phyloP scores from a whole-genome alignment of 2,888 invertebrate species.

The Drosophila paramelanica region DNA sequence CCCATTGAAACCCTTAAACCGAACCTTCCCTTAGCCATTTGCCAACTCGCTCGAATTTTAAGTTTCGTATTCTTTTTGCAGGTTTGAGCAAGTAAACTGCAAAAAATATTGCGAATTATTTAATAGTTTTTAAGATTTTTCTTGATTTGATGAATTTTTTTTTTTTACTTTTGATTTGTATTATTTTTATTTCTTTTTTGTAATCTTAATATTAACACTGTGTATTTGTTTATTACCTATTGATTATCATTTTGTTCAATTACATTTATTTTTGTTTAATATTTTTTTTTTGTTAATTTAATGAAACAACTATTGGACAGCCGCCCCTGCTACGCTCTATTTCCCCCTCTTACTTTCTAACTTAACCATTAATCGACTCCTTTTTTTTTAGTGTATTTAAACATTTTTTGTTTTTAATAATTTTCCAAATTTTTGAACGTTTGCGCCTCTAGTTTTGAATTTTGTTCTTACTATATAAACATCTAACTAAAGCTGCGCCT shows the following conservation, averaged over 20 bases:
- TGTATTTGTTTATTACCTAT: constrained; percentile 46
- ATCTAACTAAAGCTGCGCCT: constrained; percentile 61
- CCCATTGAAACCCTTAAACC: background rate
- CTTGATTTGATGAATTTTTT: constrained; percentile 43
- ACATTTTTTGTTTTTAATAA: constrained; percentile 8
- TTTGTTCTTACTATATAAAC: constrained; percentile 28
- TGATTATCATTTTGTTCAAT: constrained; percentile 48
- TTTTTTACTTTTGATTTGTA: constrained; percentile 53
- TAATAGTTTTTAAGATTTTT: constrained; percentile 44
- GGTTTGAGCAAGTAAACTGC: constrained; percentile 58
- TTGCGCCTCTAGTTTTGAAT: constrained; percentile 40
- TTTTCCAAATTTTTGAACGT: constrained; percentile 34
- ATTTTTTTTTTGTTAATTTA: constrained; percentile 5
- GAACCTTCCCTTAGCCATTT: constrained; percentile 19
- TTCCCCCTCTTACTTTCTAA: constrained; percentile 19
- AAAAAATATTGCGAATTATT: constrained; percentile 30
- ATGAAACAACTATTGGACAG: constrained; percentile 31
- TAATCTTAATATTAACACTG: constrained; percentile 34
- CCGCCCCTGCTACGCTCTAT: constrained; percentile 18
- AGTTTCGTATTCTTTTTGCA: constrained; percentile 72
- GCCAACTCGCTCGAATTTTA: constrained; percentile 51
- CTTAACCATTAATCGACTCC: constrained; percentile 22
- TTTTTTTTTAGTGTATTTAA: constrained; percentile 9
- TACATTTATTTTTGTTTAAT: constrained; percentile 29
- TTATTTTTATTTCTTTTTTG: constrained; percentile 24